These are phyloP conservation scores for Agonopterix alstromeriana DNA, from an alignment of 2,888 invertebrate genomes.

Conservation along the genomic window DNA sequence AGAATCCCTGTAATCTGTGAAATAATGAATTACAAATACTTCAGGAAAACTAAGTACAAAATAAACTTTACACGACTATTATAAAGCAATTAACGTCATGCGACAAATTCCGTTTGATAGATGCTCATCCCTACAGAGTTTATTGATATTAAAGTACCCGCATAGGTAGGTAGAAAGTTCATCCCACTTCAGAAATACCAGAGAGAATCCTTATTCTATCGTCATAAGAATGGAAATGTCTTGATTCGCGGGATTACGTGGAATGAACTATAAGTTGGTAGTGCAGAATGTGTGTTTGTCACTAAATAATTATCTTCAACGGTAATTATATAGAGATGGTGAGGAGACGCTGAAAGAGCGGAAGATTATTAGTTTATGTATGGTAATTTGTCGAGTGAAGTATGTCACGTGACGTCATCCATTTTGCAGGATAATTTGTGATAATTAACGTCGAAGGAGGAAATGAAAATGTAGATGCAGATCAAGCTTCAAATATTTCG, in stretches of 20 bases:
- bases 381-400: constrained; percentile 10
- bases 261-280: too few relatives aligned
- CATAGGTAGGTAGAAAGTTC: too few relatives aligned
- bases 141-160: constrained; percentile 12
- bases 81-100: constrained; percentile 26
- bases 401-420: constrained; percentile 4
- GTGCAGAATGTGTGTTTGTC: too few relatives aligned
- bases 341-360: constrained; percentile 14
- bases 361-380: constrained; percentile 21
- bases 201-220: too few relatives aligned
- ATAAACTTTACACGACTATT: constrained; percentile 2
- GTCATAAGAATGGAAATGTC: too few relatives aligned
- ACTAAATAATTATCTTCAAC: constrained; percentile 9
- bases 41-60: too few relatives aligned
- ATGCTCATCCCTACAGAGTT: constrained; percentile 21
- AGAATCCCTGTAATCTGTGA: too few relatives aligned
- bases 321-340: constrained; percentile 22
- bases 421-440: constrained; percentile 4
- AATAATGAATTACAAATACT: too few relatives aligned
- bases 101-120: constrained; percentile 24
- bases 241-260: too few relatives aligned
- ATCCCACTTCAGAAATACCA: too few relatives aligned
- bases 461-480: not conserved
- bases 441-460: not conserved
- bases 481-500: not conserved